Evolutionary conservation across 2,888 invertebrate species (phyloP).

Genomic region (Zhuqinia jingwanae): DNA sequence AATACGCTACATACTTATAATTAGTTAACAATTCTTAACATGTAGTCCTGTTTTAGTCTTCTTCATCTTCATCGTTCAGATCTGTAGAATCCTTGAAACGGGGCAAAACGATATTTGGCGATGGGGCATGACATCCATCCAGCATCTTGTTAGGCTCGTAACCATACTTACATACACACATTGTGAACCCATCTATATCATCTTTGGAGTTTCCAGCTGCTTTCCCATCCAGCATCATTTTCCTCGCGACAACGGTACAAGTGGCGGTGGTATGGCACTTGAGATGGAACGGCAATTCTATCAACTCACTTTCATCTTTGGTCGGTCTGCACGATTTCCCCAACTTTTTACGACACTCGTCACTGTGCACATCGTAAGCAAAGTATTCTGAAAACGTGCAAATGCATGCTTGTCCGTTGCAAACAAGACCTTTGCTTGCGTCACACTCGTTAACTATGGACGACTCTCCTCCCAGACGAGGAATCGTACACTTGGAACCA

Average conservation of each 20-base stretch:
- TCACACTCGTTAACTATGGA: slow-evolving; percentile 57
- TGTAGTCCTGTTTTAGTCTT: slow-evolving; percentile 1
- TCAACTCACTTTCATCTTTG: slow-evolving; percentile 17
- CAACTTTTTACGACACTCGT: slow-evolving; percentile 72
- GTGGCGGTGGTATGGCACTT: slow-evolving; percentile 71
- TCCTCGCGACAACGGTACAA: slow-evolving; percentile 45
- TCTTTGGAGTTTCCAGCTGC: slow-evolving; percentile 29
- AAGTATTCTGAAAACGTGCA: slow-evolving; percentile 63
- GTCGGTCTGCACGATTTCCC: slow-evolving; percentile 63
- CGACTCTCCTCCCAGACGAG: slow-evolving; percentile 57
- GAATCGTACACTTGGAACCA: slow-evolving; percentile 66
- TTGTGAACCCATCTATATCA: slow-evolving; percentile 43
- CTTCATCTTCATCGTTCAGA: background rate
- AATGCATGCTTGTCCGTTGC: slow-evolving; percentile 65
- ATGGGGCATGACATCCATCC: slow-evolving; percentile 50
- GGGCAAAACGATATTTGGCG: slow-evolving; percentile 9
- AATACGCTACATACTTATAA: background rate
- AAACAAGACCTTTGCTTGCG: slow-evolving; percentile 68
- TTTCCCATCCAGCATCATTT: slow-evolving; percentile 19
- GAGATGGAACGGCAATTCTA: slow-evolving; percentile 64
- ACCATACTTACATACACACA: slow-evolving; percentile 67
- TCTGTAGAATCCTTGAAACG: background rate
- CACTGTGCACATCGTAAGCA: slow-evolving; percentile 63
- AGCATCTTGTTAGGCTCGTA: slow-evolving; percentile 49
- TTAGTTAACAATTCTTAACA: background rate